Evolutionary conservation across 2,797 vertebrate species (phyloP).

Genomic region (Ciconia nigra): DNA sequence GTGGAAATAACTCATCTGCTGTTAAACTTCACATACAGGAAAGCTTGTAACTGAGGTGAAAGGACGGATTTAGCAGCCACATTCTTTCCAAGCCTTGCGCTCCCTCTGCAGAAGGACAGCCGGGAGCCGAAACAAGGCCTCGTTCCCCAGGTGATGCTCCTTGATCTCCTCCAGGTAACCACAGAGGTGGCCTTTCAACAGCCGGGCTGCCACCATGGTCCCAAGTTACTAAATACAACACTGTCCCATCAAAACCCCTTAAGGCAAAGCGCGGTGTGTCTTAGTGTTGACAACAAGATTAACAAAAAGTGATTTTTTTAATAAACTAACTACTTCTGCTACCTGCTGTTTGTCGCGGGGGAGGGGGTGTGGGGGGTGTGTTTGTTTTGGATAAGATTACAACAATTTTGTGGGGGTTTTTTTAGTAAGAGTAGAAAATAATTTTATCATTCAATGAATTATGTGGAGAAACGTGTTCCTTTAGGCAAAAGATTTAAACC

Average conservation of each 20-base stretch:
- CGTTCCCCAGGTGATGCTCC: neutral
- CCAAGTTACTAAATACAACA: neutral
- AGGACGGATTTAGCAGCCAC: neutral
- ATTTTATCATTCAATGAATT: neutral
- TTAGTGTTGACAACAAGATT: neutral
- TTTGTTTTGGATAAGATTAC: neutral
- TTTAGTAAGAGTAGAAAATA: neutral
- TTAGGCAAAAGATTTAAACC: neutral
- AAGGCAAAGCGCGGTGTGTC: neutral
- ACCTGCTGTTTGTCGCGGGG: neutral
- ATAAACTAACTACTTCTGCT: neutral
- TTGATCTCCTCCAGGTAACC: neutral
- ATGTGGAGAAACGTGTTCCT: neutral
- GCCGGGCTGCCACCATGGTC: neutral
- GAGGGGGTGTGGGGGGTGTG: neutral
- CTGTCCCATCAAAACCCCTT: neutral
- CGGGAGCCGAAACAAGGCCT: neutral
- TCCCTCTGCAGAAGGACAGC: neutral
- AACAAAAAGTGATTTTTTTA: neutral
- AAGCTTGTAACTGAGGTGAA: neutral
- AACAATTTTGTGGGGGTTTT: neutral
- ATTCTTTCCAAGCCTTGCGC: neutral
- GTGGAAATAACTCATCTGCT: constrained; percentile 27
- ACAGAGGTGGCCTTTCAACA: neutral
- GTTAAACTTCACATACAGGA: neutral